Evolutionary conservation across 2,113 vertebrate species (phyloP).

Genomic region (Cynopterus brachyotis): DNA sequence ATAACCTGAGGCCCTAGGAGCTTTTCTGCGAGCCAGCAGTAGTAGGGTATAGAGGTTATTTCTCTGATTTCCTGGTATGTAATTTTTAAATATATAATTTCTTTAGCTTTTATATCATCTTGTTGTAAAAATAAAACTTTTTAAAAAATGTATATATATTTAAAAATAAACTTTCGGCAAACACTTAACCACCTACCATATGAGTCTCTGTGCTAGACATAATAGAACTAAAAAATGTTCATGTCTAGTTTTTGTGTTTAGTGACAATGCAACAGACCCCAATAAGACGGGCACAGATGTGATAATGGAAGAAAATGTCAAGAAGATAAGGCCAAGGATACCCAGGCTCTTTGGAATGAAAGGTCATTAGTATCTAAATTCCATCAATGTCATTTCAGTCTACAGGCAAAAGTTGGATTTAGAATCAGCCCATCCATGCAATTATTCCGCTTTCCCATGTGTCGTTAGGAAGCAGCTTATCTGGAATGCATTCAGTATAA

Average conservation of each 20-base stretch:
- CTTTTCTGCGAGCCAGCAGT: neutral
- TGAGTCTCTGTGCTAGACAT: neutral
- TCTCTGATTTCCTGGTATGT: neutral
- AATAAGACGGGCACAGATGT: neutral
- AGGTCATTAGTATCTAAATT: neutral
- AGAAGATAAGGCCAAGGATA: neutral
- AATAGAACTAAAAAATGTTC: neutral
- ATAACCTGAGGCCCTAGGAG: constrained; percentile 80
- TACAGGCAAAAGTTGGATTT: neutral
- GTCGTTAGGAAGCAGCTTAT: neutral
- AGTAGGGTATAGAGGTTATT: accelerated
- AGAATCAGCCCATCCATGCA: neutral
- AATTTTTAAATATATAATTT: neutral
- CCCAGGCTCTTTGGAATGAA: neutral
- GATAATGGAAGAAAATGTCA: neutral
- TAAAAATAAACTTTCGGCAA: neutral
- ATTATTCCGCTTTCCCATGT: neutral
- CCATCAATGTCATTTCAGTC: neutral
- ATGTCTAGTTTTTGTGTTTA: neutral
- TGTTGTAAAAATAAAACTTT: constrained; percentile 20
- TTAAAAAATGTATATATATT: neutral
- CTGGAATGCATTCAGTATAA: neutral
- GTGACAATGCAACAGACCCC: neutral
- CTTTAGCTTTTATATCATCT: neutral
- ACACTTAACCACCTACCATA: neutral